A percentile compares a stretch with the other conserved stretches of the same genome.
Evolutionary conservation across 2,888 invertebrate genomes (phyloP).

Genomic region (Platynereis dumerilii): DNA sequence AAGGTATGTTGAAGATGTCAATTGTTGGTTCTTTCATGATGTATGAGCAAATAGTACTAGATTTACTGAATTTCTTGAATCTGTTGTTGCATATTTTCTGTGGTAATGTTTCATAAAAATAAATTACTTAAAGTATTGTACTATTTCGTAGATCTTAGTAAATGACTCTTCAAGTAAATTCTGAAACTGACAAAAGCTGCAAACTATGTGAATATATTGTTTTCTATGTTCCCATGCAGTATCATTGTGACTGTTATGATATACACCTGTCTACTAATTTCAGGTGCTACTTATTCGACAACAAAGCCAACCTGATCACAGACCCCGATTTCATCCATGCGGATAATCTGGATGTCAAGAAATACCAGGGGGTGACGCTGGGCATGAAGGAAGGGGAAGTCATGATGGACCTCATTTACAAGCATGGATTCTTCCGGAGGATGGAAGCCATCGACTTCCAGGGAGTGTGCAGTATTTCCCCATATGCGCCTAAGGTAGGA

Average conservation of each 20-base stretch:
- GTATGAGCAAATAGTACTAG: not conserved
- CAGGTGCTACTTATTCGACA: conserved; percentile 64
- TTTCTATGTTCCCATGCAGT: too few species aligned
- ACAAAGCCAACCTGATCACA: conserved; percentile 60
- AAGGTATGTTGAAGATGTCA: too few species aligned
- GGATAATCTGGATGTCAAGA: conserved; percentile 59
- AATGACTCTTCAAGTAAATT: too few species aligned
- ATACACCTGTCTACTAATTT: too few species aligned
- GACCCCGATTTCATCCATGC: conserved; percentile 63
- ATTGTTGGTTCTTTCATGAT: too few species aligned
- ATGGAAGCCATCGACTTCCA: conserved; percentile 63
- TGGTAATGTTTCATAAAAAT: too few species aligned
- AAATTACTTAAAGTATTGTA: too few species aligned
- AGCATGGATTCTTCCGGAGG: conserved; percentile 60
- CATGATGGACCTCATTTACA: conserved; percentile 64
- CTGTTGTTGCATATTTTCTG: too few species aligned
- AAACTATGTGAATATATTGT: too few species aligned
- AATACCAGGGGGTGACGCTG: conserved; percentile 61
- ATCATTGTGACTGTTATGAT: conserved; percentile 12
- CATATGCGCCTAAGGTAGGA: conserved; percentile 58
- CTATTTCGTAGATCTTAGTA: too few species aligned
- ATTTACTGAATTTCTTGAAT: not conserved
- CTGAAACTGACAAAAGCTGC: too few species aligned
- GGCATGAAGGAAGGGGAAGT: conserved; percentile 64
- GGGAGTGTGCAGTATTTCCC: conserved; percentile 61